These are phyloP conservation scores for Sericinus montela DNA, from an alignment of 2,888 invertebrate species.

Conservation along the genomic window DNA sequence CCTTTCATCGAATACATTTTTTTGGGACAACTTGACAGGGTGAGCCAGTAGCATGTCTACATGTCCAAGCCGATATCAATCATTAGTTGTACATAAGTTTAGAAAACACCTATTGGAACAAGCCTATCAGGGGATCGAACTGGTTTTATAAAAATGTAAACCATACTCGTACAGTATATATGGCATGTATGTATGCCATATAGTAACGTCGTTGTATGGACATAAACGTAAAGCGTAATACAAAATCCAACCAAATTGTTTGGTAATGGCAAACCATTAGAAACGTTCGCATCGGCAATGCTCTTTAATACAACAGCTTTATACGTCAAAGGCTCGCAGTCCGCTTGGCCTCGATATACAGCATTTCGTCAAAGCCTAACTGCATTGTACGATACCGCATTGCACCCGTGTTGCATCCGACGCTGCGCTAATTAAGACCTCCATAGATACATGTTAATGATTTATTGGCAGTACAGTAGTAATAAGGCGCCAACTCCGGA, in stretches of 20 bases:
- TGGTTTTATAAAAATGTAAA: no score
- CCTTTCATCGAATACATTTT: no score
- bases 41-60: no score
- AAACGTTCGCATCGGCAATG: conserved; percentile 1
- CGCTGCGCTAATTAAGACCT: conserved; percentile 14
- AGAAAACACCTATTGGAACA: no score
- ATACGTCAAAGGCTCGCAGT: conserved; percentile 5
- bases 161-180: not conserved
- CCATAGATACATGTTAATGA: conserved; percentile 3
- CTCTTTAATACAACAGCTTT: conserved; percentile 14
- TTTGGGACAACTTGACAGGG: no score
- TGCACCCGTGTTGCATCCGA: conserved; percentile 8
- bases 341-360: conserved; percentile 13
- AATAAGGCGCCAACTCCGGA: not conserved
- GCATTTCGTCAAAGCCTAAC: conserved; percentile 18
- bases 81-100: no score
- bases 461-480: not conserved
- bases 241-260: no score
- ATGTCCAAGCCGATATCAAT: no score
- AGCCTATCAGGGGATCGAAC: no score
- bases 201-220: no score
- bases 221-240: no score
- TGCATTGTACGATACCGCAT: conserved; percentile 19
- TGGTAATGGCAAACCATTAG: not conserved
- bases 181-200: no score